These are phyloP conservation scores for Campylorhamphus procurvoides DNA, from an alignment of 2,113 vertebrate genomes.

Conservation along the genomic window DNA sequence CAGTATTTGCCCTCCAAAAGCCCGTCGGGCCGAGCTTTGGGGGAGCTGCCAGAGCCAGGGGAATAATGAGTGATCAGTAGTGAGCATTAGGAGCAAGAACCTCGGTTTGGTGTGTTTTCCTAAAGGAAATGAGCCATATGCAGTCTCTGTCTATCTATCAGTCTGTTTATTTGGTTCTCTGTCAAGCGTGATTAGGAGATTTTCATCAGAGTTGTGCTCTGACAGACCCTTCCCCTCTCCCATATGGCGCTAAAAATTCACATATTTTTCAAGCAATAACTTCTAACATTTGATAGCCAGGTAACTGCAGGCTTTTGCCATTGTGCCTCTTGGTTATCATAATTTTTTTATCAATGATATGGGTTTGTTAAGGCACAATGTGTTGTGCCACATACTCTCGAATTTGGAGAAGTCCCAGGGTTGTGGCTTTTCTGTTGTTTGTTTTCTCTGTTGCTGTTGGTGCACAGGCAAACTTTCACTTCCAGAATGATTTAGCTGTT, in stretches of 20 bases:
- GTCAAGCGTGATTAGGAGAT: background rate
- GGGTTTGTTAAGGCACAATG: background rate
- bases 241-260: background rate
- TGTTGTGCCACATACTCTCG: accelerated
- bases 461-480: background rate
- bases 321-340: background rate
- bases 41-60: background rate
- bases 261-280: background rate
- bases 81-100: background rate
- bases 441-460: background rate
- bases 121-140: background rate
- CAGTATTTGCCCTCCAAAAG: accelerated
- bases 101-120: background rate
- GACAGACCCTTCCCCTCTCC: background rate
- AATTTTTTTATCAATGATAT: background rate
- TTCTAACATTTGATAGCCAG: background rate
- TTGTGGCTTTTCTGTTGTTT: background rate
- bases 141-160: background rate
- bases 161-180: background rate
- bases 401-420: background rate
- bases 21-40: accelerated
- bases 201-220: background rate
- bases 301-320: background rate
- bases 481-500: conserved; percentile 23
- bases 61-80: background rate